Evolutionary conservation across 2,888 invertebrate species (phyloP).

Genomic region (Cremastobaeus sp.): DNA sequence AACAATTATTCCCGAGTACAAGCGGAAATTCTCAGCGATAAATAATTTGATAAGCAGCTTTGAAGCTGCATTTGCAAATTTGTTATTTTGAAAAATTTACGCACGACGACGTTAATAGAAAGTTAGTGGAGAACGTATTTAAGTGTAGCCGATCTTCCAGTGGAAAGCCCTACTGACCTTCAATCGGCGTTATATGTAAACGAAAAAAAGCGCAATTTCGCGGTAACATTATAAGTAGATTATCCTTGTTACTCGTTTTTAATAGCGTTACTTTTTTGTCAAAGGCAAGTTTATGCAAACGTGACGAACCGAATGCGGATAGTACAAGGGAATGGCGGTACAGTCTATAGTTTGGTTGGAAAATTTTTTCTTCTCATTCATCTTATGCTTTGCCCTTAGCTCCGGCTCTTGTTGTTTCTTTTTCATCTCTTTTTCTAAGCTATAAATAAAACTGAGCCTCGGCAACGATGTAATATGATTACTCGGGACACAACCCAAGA

Average conservation of each 20-base stretch:
- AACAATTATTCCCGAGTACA: no score
- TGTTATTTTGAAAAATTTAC: no score
- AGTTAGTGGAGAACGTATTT: not conserved
- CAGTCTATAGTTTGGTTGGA: no score
- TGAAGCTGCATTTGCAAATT: not conserved
- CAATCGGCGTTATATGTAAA: constrained; percentile 3
- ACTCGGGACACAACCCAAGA: constrained; percentile 48
- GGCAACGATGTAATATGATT: constrained; percentile 57
- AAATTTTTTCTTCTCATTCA: no score
- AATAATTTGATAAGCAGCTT: no score
- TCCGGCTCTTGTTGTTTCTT: not conserved
- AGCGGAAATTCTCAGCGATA: no score
- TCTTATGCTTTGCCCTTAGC: constrained; percentile 13
- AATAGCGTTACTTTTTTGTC: constrained; percentile 46
- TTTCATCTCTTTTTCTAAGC: not conserved
- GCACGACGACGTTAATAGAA: no score
- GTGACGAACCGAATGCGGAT: constrained; percentile 19
- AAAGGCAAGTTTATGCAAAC: constrained; percentile 42
- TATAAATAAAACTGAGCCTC: constrained; percentile 58
- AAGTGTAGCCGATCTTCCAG: not conserved
- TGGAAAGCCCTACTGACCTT: constrained; percentile 3
- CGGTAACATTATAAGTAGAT: constrained; percentile 42
- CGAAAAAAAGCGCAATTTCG: constrained; percentile 6
- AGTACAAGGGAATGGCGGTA: constrained; percentile 43
- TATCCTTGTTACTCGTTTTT: constrained; percentile 54